These are phyloP conservation scores for Philhelius pedissequus DNA, from an alignment of 2,888 invertebrate genomes.

Conservation along the genomic window DNA sequence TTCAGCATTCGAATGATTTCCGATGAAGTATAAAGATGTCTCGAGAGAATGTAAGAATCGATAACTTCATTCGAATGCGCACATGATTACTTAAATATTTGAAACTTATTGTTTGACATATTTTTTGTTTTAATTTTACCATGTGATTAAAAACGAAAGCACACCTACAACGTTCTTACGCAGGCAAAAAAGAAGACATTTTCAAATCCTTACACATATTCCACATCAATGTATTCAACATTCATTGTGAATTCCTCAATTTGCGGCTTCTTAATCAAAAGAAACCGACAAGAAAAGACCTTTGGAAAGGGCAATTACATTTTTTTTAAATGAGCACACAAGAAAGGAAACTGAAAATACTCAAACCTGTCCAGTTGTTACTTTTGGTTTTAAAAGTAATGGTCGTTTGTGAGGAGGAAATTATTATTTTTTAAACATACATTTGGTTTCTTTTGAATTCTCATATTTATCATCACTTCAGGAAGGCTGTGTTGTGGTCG, in stretches of 20 bases:
- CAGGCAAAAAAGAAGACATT: neutral
- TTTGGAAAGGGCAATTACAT: neutral
- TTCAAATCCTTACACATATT: neutral
- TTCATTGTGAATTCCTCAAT: neutral
- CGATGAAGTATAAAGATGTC: no score
- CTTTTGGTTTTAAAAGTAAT: neutral
- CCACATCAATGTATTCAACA: neutral
- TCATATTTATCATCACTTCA: neutral
- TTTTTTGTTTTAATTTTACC: neutral
- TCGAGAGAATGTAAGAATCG: no score
- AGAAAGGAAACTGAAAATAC: neutral
- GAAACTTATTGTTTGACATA: neutral
- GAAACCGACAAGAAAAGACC: neutral
- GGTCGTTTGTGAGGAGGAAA: neutral
- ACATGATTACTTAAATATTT: no score
- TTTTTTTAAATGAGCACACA: neutral
- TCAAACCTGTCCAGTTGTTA: neutral
- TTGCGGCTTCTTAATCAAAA: neutral
- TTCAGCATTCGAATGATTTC: no score
- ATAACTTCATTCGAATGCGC: no score
- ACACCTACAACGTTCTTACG: neutral
- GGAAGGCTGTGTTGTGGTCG: neutral
- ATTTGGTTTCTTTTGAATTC: neutral
- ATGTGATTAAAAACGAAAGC: neutral
- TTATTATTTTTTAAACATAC: neutral